Evolutionary conservation across 2,888 invertebrate species (phyloP).

Genomic region (Bellardia pandia): DNA sequence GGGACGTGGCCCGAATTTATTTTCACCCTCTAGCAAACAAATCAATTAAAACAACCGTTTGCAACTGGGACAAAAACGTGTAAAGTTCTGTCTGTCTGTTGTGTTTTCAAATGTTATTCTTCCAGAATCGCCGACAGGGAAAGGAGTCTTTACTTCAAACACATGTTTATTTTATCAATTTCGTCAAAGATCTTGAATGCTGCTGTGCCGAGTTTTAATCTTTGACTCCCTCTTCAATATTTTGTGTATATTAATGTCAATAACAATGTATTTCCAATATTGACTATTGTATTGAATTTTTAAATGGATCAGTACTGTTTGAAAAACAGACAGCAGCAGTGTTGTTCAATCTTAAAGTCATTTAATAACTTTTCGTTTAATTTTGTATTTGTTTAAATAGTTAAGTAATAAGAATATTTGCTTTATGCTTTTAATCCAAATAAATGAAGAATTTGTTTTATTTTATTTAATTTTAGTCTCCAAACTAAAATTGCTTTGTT

Average conservation of each 20-base stretch:
- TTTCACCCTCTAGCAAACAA: constrained; percentile 2
- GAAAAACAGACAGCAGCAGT: not conserved
- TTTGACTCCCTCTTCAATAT: not conserved
- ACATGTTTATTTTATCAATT: constrained; percentile 13
- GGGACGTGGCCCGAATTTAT: constrained; percentile 7
- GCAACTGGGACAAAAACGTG: not conserved
- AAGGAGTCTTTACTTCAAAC: not conserved
- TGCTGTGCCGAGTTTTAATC: too few species aligned
- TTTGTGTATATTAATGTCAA: not conserved
- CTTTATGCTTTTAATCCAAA: constrained; percentile 12
- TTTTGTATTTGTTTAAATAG: not conserved
- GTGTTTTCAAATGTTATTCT: not conserved
- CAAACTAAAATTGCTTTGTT: constrained; percentile 48
- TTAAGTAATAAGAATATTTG: not conserved
- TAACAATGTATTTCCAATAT: not conserved
- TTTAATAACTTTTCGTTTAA: not conserved
- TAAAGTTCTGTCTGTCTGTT: not conserved
- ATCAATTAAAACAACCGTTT: not conserved
- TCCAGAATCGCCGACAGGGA: not conserved
- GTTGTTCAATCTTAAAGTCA: constrained; percentile 4
- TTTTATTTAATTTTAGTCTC: constrained; percentile 16
- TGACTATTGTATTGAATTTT: not conserved
- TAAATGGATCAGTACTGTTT: not conserved
- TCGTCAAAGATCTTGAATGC: not conserved
- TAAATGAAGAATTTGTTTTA: constrained; percentile 2